A percentile compares a stretch with the other conserved stretches of the same genome.
phyloP scores from a whole-genome alignment of 2,888 invertebrate species.

The Thymelicus lineola region DNA sequence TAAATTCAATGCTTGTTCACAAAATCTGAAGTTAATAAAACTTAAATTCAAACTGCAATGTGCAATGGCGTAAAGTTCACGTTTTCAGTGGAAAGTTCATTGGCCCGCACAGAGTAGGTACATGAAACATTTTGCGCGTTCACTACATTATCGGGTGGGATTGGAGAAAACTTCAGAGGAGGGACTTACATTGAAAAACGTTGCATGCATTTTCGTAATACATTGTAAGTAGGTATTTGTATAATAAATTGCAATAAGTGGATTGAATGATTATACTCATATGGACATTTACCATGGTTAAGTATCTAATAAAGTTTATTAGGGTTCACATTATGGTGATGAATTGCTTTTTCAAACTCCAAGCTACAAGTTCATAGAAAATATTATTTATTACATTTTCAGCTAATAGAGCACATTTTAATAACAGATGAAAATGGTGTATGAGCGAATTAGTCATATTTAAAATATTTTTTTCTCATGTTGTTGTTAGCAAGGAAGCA shows the following conservation, averaged over 20 bases:
- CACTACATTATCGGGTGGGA: not conserved
- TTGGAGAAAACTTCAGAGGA: not conserved
- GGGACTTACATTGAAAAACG: conserved; percentile 3
- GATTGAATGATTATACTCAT: not conserved
- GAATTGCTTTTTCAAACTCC: conserved; percentile 8
- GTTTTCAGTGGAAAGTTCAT: conserved; percentile 7
- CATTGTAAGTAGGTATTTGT: conserved; percentile 8
- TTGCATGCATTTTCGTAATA: not conserved
- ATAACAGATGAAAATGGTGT: too few relatives aligned
- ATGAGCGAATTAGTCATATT: too few relatives aligned
- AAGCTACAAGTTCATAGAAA: not conserved
- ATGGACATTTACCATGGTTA: not conserved
- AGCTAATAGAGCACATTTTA: not conserved
- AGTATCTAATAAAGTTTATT: not conserved
- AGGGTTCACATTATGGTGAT: not conserved
- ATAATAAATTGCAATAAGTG: conserved; percentile 6
- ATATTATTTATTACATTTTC: not conserved
- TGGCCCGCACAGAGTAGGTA: not conserved
- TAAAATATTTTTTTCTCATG: too few relatives aligned
- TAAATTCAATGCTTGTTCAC: not conserved
- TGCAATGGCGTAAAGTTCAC: not conserved
- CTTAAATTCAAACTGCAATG: not conserved
- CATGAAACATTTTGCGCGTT: not conserved
- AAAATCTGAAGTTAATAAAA: not conserved
- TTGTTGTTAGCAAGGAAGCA: too few relatives aligned